Conservation (phyloP, 1,140 invertebrate genomes). For the Sitodiplosis mosellana region DNA sequence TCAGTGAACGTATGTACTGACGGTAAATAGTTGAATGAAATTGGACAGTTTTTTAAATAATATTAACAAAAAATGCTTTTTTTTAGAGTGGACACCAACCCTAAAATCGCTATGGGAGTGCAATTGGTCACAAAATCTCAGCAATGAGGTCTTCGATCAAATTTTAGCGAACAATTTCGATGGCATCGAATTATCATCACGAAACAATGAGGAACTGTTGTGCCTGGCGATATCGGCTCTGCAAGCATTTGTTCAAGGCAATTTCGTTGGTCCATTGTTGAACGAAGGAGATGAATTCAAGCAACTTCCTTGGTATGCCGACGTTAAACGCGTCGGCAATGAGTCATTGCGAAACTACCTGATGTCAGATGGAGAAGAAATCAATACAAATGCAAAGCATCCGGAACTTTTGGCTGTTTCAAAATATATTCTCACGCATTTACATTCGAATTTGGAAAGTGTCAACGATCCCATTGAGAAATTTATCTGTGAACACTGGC, state of each 20-base stretch:
- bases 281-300: conserved; percentile 21
- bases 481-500: conserved; percentile 44
- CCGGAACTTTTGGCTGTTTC: conserved; percentile 47
- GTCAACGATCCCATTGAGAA: conserved; percentile 13
- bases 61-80: no score
- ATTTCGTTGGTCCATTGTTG: conserved; percentile 53
- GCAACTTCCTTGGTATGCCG: conserved; percentile 12
- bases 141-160: no score
- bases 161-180: no score
- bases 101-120: no score
- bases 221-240: conserved; percentile 30
- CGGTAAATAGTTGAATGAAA: no score
- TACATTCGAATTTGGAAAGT: conserved; percentile 11
- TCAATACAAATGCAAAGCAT: conserved; percentile 41
- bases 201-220: not conserved
- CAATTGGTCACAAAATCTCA: no score
- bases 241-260: conserved; percentile 55
- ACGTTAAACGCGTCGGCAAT: conserved; percentile 13
- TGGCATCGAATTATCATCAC: no score
- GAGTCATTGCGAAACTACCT: conserved; percentile 26
- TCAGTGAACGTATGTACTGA: no score
- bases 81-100: no score
- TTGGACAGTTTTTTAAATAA: no score
- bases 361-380: conserved; percentile 36
- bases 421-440: conserved; percentile 36